Conservation (phyloP, 2,888 invertebrate species). For the Drosophila pseudotakahashii region DNA sequence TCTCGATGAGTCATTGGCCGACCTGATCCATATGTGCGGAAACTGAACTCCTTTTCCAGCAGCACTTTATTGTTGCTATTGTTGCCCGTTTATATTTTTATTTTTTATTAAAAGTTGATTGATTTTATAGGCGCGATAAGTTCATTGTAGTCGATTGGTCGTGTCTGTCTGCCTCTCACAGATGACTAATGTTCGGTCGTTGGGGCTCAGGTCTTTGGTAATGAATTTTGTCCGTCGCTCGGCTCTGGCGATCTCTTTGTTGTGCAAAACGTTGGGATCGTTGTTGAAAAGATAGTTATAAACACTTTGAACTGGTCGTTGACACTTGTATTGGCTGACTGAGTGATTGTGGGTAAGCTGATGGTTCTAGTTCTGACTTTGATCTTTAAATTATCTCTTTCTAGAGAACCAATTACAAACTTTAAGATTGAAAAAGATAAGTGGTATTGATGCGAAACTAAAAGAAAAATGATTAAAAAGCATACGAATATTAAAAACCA, state of each 20-base stretch:
- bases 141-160: conserved; percentile 54
- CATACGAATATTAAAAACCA: too few species aligned
- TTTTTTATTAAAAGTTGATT: conserved; percentile 62
- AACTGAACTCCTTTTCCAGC: conserved; percentile 69
- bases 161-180: conserved; percentile 46
- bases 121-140: conserved; percentile 77
- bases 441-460: too few species aligned
- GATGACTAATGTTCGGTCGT: conserved; percentile 66
- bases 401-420: too few species aligned
- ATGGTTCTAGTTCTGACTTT: neutral
- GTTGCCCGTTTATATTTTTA: conserved; percentile 22
- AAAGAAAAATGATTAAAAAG: too few species aligned
- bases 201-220: conserved; percentile 29
- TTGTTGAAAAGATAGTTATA: conserved; percentile 61
- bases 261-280: conserved; percentile 26
- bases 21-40: conserved; percentile 57
- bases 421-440: too few species aligned
- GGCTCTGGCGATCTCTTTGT: conserved; percentile 59
- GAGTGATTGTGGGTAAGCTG: neutral
- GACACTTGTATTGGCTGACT: conserved; percentile 19
- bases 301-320: conserved; percentile 52
- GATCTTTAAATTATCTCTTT: neutral
- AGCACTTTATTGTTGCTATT: conserved; percentile 61
- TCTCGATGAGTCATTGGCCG: conserved; percentile 58
- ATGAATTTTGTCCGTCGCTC: conserved; percentile 26